Evolutionary conservation across 2,888 invertebrate species (phyloP).

Genomic region (Archaeoteleia sp.): DNA sequence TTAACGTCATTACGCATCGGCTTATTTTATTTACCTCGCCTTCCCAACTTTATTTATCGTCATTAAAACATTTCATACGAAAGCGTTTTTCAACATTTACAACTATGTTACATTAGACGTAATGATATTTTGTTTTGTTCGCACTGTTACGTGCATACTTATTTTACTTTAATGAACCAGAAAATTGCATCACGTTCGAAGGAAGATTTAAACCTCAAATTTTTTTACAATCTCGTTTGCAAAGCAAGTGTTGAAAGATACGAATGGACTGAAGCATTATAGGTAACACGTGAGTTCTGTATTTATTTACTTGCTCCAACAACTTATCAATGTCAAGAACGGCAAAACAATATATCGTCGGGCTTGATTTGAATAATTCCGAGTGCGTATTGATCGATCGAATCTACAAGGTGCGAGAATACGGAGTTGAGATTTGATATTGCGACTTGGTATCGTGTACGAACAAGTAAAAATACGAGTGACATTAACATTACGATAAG

Average conservation of each 20-base stretch:
- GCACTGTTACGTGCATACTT: too few relatives aligned
- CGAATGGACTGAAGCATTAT: constrained; percentile 14
- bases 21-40: too few relatives aligned
- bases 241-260: constrained; percentile 48
- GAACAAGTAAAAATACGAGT: constrained; percentile 30
- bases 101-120: too few relatives aligned
- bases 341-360: constrained; percentile 45
- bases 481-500: constrained; percentile 43
- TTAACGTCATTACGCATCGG: constrained; percentile 12
- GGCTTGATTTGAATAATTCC: constrained; percentile 44
- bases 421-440: constrained; percentile 26
- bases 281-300: constrained; percentile 40
- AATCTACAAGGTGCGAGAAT: constrained; percentile 42
- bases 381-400: constrained; percentile 41
- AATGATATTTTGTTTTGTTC: too few relatives aligned
- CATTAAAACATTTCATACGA: too few relatives aligned
- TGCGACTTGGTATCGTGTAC: constrained; percentile 23
- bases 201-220: background rate
- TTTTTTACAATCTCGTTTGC: constrained; percentile 6
- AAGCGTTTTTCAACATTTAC: too few relatives aligned
- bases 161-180: constrained; percentile 13
- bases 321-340: constrained; percentile 40
- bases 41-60: too few relatives aligned
- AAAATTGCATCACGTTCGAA: constrained; percentile 5
- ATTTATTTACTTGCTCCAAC: constrained; percentile 42